Evolutionary conservation across 2,113 vertebrate species (phyloP), one percentile per base, ranked within the genome.

Genomic region (Spheniscus mendiculus): DNA sequence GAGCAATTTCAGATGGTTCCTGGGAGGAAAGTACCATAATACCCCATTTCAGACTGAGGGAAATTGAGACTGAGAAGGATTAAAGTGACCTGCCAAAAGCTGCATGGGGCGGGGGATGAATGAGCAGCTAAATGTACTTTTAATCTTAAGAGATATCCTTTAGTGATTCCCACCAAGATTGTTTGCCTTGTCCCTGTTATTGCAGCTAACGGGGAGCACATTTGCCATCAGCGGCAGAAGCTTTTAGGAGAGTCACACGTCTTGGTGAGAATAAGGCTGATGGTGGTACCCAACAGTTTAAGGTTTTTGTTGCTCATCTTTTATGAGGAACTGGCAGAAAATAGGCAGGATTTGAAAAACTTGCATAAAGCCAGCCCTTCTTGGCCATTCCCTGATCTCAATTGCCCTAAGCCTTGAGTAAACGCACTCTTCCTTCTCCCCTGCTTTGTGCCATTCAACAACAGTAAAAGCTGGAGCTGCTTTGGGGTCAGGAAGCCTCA

Each of bases 41-140:
- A 88, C 58, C 78, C 53, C 29, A 59, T 81, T 81, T 78, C 72
- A 81, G 76, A 62, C 42, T 10, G 42, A 63, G 56, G 47, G 65
- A 84, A 95, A 90, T 16, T 61, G 88, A 96, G 82, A 59, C 49
- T 36, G 85, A 69, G 52, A 61, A 94, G 82, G 59, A 87, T 93
- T 85, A 73, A 87, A 87, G 69, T 3, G 16, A 84, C 59, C 63
- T 81, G 38, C 73, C 67, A 83, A 81, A 84, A 83, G 30, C 20
- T 1, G 50, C 17, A 14, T 9, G 56, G 67, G 34, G 44, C 53
- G 30, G 45, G 40, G 53, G 40, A 36, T 84, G 69, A 89, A 66
- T 19, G 55, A 70, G 45, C 69, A 84, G 55, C 67, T 40, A 66
- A 77, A 70, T 22, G 59, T 50, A 38, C 78, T 87, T 83, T 61